Evolutionary conservation across 2,888 invertebrate genomes (phyloP), one percentile per base, ranked within the genome.

Genomic region (Dinocampus coccinellae): DNA sequence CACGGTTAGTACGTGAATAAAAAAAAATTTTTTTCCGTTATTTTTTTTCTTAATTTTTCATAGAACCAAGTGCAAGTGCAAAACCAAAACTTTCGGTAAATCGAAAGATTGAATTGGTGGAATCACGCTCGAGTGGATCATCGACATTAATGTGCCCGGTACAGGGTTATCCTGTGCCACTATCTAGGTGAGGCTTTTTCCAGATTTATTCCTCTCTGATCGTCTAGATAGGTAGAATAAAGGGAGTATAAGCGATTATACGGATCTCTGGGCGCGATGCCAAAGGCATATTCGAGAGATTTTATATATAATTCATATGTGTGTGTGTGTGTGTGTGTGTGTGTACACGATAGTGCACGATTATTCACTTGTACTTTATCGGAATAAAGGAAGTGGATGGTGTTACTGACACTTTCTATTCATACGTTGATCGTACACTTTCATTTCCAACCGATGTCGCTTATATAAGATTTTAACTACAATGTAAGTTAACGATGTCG

Each of bases 71-170:
- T 52, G 82, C 84, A 47, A 85, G 85, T 74, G 78, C 82, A 16
- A 85, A 85, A 71, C 85, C 85, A 33, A 86, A 85, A 75, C 81
- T 86, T 53, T 81, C 85, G 47, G 81, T 84, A 36, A 83, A 82
- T 77, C 82, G 87, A 71, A 88, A 87, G 78, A 81, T 86, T 70
- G 86, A 87, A 73, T 85, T 85, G 74, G 82, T 86, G 61, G 87
- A 87, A 42, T 79, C 78, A 34, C 78, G 71, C 29, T 70, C 75
- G 47, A 72, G 57, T 34, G 73, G 66, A 62, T 71, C 76, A 57
- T 65, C 72, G 13, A 91, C 89, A 84, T 83, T 91, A 80, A 88
- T 92, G 75, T 92, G 92, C 83, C 91, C 91, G 70, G 91, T 91
- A 47, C 92, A 92, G 88, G 92, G 89, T 13, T 90, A 86, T 82